These are phyloP conservation scores for Dyspetes luteomarginatus DNA, from an alignment of 2,888 invertebrate species.

Conservation along the genomic window DNA sequence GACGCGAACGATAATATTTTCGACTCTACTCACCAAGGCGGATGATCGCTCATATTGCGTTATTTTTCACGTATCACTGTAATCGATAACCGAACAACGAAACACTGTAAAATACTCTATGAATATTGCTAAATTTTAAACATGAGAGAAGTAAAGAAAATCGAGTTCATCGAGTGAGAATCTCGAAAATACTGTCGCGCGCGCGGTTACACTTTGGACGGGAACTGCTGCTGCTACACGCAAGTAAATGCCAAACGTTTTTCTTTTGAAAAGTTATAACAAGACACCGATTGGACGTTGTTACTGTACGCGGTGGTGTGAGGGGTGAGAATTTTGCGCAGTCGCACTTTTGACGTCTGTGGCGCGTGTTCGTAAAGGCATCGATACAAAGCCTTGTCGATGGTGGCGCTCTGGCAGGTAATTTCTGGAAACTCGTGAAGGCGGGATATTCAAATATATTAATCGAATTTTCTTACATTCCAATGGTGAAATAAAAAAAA, in stretches of 20 bases:
- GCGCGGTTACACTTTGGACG: constrained; percentile 44
- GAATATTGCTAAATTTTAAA: not conserved
- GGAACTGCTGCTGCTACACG: constrained; percentile 39
- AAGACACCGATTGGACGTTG: constrained; percentile 46
- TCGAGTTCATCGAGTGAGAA: constrained; percentile 2
- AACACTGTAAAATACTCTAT: constrained; percentile 20
- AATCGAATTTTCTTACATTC: not conserved
- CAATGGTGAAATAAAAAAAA: no score
- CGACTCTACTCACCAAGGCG: constrained; percentile 50
- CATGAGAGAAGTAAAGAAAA: not conserved
- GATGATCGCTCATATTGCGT: constrained; percentile 37
- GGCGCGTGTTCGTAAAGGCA: constrained; percentile 11
- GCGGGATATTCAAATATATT: not conserved
- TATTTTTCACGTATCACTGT: constrained; percentile 22
- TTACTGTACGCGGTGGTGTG: not conserved
- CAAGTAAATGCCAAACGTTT: constrained; percentile 57
- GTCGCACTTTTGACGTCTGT: constrained; percentile 10
- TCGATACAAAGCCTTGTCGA: not conserved
- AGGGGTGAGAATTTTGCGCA: constrained; percentile 19
- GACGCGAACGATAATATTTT: constrained; percentile 9
- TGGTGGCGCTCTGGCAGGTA: constrained; percentile 6
- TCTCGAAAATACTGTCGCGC: constrained; percentile 4
- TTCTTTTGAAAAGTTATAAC: constrained; percentile 62
- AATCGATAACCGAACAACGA: not conserved
- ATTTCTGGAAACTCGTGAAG: not conserved